Base-by-base conservation (phyloP, 2,113 vertebrate genomes). In the Leiothrix lutea region DNA sequence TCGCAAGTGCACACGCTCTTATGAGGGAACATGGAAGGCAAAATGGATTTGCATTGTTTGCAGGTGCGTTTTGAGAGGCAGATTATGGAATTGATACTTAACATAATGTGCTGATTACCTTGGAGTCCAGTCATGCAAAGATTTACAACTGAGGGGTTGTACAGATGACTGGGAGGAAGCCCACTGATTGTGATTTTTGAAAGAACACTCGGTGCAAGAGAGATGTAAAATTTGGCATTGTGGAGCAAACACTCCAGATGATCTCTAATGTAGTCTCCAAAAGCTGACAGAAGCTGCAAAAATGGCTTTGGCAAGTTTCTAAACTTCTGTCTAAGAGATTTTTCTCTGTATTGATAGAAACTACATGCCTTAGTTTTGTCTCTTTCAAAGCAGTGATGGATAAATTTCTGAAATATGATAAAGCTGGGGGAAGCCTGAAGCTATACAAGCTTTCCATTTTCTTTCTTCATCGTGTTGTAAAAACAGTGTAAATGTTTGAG, bases 211-310 rank as follows among this genome's bases (percentile, higher is more conserved):
- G 86, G 38, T 92, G 64, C 35, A 53, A 70, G 40, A 90, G 77
- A 65, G 28, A 83, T 91, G 45, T 80, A 64, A 86, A 85, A 95
- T 65, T 91, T 95, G 95, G 90, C 96, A 93, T 74, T 11, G 13
- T 80, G 67, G 36, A 93, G 51, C 88, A 66, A 91, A 94, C 71
- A 73, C 92, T 92, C 94, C 94, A 95, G 94, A 95, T 95, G 94
- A 97, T 96, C 82, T 88, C 88, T 95, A 86, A 85, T 51, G 69
- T 74, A 82, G 72, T 80, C 64, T 95, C 40, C 44, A 83, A 96
- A 97, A 93, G 82, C 94, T 92, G 92, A 94, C 95, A 97, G 94
- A 96, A 96, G 93, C 94, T 93, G 94, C 48, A 95, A 94, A 97
- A 95, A 90, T 71, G 88, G 48, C 61, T 96, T 96, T 95, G 92